phyloP scores from a whole-genome alignment of 2,113 vertebrate species.

The Fulica atra region DNA sequence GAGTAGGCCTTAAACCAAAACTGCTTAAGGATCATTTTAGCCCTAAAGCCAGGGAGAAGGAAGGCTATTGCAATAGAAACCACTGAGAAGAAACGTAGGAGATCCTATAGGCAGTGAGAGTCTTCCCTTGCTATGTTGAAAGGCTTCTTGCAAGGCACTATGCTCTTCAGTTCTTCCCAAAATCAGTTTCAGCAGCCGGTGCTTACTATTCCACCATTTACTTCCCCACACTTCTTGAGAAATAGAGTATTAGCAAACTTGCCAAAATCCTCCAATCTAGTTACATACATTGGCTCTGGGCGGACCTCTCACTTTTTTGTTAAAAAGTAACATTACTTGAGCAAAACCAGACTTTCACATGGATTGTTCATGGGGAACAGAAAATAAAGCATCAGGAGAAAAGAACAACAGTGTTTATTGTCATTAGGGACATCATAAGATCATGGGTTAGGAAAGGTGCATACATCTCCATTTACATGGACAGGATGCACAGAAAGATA shows the following conservation, averaged over 20 bases:
- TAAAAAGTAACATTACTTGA: background rate
- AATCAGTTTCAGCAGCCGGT: background rate
- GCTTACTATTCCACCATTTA: background rate
- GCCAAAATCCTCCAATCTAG: background rate
- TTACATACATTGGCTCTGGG: background rate
- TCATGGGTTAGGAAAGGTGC: background rate
- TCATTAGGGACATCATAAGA: rapidly evolving
- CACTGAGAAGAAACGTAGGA: background rate
- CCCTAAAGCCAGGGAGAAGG: background rate
- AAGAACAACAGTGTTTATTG: background rate
- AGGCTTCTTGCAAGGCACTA: background rate
- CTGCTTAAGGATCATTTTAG: background rate
- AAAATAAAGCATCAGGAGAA: background rate
- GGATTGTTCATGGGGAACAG: background rate
- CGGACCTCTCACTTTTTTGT: background rate
- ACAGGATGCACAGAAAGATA: background rate
- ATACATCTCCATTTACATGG: background rate
- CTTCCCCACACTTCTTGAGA: background rate
- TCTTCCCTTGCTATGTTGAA: background rate
- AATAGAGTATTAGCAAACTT: background rate
- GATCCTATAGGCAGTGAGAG: rapidly evolving
- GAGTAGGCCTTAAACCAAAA: background rate
- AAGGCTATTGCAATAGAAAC: background rate
- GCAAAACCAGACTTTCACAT: background rate
- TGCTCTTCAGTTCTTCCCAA: background rate